Evolutionary conservation across 2,113 vertebrate species (phyloP).

Genomic region (Equus quagga): DNA sequence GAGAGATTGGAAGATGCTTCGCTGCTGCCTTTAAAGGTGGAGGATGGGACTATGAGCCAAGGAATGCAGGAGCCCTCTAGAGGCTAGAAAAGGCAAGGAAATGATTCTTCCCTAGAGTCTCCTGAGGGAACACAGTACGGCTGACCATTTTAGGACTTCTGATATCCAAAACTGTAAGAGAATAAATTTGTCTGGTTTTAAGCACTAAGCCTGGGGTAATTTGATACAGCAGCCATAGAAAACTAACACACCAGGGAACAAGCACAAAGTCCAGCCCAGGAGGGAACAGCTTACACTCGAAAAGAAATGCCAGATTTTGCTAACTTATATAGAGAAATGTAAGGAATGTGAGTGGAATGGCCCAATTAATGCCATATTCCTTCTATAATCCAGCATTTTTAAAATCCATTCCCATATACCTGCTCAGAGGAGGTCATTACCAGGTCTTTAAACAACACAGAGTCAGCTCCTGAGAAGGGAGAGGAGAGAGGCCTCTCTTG

Average conservation of each 20-base stretch:
- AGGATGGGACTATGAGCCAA: background rate
- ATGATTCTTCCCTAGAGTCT: background rate
- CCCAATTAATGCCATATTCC: background rate
- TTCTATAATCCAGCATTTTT: background rate
- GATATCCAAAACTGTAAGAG: background rate
- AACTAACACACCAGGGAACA: background rate
- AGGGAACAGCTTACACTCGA: background rate
- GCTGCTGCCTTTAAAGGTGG: background rate
- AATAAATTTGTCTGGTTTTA: background rate
- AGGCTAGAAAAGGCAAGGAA: background rate
- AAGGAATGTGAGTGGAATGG: background rate
- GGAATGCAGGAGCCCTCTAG: background rate
- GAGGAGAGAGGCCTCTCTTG: background rate
- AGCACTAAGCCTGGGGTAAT: background rate
- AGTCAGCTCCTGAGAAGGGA: background rate
- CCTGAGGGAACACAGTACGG: background rate
- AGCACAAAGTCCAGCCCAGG: background rate
- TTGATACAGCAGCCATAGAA: background rate
- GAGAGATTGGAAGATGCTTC: background rate
- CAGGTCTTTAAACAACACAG: background rate
- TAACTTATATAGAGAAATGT: background rate
- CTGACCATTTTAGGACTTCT: background rate
- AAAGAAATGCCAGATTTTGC: background rate
- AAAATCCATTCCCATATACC: background rate
- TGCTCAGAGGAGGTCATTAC: background rate